phyloP scores from a whole-genome alignment of 2,113 vertebrate genomes.

The Prionailurus viverrinus region DNA sequence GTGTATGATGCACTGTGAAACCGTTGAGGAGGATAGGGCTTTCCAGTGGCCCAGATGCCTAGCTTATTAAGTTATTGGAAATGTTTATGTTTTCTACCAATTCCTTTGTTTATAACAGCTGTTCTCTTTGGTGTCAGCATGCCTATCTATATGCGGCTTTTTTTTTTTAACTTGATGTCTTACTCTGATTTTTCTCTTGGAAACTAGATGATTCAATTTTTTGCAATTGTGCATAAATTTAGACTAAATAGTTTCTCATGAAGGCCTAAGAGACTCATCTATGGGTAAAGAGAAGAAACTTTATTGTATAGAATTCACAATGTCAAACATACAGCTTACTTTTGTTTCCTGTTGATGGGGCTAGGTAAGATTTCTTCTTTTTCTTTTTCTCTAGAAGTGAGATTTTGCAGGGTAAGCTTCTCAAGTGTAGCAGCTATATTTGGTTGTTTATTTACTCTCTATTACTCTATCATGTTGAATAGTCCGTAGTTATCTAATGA shows the following conservation, averaged over 20 bases:
- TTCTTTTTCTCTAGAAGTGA: background rate
- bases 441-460: background rate
- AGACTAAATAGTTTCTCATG: background rate
- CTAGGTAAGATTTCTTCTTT: background rate
- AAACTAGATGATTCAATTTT: background rate
- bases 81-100: background rate
- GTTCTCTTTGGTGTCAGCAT: conserved; percentile 24
- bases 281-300: background rate
- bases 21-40: background rate
- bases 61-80: background rate
- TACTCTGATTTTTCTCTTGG: background rate
- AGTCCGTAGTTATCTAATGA: background rate
- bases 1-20: background rate
- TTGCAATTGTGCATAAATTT: background rate
- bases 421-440: background rate
- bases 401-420: background rate
- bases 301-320: background rate
- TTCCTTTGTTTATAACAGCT: background rate
- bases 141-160: background rate
- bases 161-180: conserved; percentile 28
- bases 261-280: background rate
- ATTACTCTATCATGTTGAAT: background rate
- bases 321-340: background rate
- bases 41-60: background rate
- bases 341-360: background rate